phyloP scores from a whole-genome alignment of 2,797 vertebrate genomes.

The Cichlasoma orientale region DNA sequence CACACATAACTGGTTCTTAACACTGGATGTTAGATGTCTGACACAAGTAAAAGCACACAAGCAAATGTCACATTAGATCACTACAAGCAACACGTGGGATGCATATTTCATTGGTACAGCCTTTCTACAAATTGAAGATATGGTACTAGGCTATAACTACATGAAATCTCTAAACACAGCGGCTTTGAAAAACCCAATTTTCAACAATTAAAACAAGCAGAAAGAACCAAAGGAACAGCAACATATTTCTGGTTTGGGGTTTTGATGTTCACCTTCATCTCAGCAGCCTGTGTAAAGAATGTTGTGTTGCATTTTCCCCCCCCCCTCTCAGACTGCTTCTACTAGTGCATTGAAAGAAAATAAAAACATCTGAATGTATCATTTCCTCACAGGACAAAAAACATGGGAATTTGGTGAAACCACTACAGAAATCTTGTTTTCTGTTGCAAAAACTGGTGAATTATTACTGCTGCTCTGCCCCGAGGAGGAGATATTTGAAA shows the following conservation, averaged over 20 bases:
- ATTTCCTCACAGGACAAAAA: conserved; percentile 28
- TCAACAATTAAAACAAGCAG: not conserved
- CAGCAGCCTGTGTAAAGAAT: not conserved
- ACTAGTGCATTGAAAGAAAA: conserved; percentile 10
- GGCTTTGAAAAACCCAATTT: not conserved
- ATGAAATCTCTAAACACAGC: not conserved
- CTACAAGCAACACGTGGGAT: not conserved
- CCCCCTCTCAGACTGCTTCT: conserved; percentile 11
- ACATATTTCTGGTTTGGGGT: not conserved
- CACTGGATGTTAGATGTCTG: not conserved
- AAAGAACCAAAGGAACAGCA: not conserved
- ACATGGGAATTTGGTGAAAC: conserved; percentile 23
- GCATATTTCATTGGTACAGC: not conserved
- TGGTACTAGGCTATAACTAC: not conserved
- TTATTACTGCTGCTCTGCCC: conserved; percentile 51
- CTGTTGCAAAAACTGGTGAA: conserved; percentile 36
- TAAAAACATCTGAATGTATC: conserved; percentile 21
- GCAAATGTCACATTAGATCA: not conserved
- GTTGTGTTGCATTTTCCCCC: not conserved
- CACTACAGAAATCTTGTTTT: conserved; percentile 36
- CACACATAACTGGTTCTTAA: too few species aligned
- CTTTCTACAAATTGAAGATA: not conserved
- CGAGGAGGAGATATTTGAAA: conserved; percentile 42
- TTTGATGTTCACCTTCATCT: not conserved
- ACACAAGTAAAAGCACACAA: not conserved